A percentile compares a stretch with the other conserved stretches of the same genome.
Conservation (phyloP, 2,888 invertebrate species). For the Drosophila imparisetae region DNA sequence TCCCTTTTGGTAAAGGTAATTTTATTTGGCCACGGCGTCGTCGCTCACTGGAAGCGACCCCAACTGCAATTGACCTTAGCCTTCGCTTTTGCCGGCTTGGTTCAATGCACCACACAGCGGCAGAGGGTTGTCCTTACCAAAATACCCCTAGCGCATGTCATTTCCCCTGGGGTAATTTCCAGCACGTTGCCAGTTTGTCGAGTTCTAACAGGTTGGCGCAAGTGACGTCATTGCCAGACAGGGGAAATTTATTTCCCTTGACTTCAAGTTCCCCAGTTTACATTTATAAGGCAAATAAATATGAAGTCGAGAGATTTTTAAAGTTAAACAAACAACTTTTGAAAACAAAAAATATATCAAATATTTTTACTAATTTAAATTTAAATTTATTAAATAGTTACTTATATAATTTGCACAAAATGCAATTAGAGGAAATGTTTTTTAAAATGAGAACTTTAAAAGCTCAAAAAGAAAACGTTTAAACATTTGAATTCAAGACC, state of each 20-base stretch:
- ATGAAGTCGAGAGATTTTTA: background rate
- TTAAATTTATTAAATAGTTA: background rate
- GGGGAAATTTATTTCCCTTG: slow-evolving; percentile 28
- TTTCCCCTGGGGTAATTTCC: slow-evolving; percentile 32
- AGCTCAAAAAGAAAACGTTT: background rate
- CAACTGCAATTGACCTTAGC: slow-evolving; percentile 79
- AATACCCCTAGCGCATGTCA: slow-evolving; percentile 30
- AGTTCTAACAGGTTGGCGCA: slow-evolving; percentile 67
- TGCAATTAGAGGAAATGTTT: background rate
- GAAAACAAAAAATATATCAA: background rate
- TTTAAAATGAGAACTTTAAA: background rate
- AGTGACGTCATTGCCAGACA: slow-evolving; percentile 58
- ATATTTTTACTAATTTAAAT: background rate
- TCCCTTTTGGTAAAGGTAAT: slow-evolving; percentile 44
- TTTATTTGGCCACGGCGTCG: slow-evolving; percentile 3
- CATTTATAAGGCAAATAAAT: background rate
- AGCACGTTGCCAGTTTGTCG: background rate
- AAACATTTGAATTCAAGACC: background rate
- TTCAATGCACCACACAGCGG: slow-evolving; percentile 62
- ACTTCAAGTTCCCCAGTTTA: background rate
- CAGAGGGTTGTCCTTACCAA: slow-evolving; percentile 40
- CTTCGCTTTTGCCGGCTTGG: slow-evolving; percentile 75
- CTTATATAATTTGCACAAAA: background rate
- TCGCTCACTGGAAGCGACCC: slow-evolving; percentile 64
- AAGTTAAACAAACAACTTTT: background rate